phyloP scores from a whole-genome alignment of 2,797 vertebrate genomes.

The Rhinichthys osculus region DNA sequence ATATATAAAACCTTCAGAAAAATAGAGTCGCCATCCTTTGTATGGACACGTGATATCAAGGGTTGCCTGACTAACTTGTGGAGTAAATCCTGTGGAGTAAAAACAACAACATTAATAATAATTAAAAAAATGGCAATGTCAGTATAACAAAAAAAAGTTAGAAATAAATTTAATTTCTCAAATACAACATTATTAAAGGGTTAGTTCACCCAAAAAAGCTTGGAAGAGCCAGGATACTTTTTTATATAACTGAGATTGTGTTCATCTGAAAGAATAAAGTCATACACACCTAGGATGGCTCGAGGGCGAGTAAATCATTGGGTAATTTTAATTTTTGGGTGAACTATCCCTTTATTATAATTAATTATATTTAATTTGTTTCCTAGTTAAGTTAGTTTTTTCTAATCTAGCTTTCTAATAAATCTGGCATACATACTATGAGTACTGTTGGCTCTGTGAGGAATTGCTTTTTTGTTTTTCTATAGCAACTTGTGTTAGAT shows the following conservation, averaged over 20 bases:
- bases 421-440: neutral
- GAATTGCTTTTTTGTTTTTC: neutral
- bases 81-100: constrained; percentile 41
- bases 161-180: neutral
- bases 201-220: too few species aligned
- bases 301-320: too few species aligned
- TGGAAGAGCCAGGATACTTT: too few species aligned
- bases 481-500: too few species aligned
- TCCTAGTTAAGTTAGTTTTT: neutral
- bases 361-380: neutral
- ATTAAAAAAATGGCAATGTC: neutral
- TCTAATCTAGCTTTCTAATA: neutral
- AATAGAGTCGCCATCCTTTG: constrained; percentile 95
- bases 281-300: too few species aligned
- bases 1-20: constrained; percentile 86
- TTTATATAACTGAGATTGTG: too few species aligned
- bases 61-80: constrained; percentile 69
- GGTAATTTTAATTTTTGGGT: too few species aligned
- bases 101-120: neutral
- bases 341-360: neutral
- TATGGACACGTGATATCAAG: constrained; percentile 85
- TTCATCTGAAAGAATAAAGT: too few species aligned
- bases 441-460: neutral
- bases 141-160: neutral
- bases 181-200: neutral